Evolutionary conservation across 2,888 invertebrate species (phyloP).

Genomic region (Chaitophorus viminalis): DNA sequence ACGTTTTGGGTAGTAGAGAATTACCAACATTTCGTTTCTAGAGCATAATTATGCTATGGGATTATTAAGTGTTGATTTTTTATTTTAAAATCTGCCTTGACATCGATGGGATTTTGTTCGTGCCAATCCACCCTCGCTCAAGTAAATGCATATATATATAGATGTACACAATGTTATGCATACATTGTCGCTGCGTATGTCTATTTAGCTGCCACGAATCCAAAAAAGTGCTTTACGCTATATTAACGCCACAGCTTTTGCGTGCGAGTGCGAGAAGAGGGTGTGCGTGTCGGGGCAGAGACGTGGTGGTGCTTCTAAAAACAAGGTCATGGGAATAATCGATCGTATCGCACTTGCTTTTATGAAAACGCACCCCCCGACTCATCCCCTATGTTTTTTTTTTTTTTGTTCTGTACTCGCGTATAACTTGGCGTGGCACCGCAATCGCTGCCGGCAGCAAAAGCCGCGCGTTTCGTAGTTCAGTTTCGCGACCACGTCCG

Average conservation of each 20-base stretch:
- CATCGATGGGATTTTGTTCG: neutral
- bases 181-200: too few relatives aligned
- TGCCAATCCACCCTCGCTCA: neutral
- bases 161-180: too few relatives aligned
- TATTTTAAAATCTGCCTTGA: too few relatives aligned
- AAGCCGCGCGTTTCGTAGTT: slow-evolving; percentile 13
- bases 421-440: neutral
- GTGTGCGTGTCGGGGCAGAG: neutral
- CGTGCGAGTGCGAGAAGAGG: neutral
- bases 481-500: slow-evolving; percentile 31
- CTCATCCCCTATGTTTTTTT: neutral
- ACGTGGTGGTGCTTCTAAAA: neutral
- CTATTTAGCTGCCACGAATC: neutral
- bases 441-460: neutral
- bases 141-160: too few relatives aligned
- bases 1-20: too few relatives aligned
- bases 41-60: too few relatives aligned
- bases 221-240: slow-evolving; percentile 21
- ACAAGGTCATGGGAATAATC: slow-evolving; percentile 58
- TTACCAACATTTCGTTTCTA: too few relatives aligned
- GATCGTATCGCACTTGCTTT: slow-evolving; percentile 34
- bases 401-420: neutral
- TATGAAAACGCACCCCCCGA: neutral
- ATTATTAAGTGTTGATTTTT: too few relatives aligned
- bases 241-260: neutral